These are phyloP conservation scores for Pseudoips prasinana DNA, from an alignment of 2,888 invertebrate species.

Conservation along the genomic window DNA sequence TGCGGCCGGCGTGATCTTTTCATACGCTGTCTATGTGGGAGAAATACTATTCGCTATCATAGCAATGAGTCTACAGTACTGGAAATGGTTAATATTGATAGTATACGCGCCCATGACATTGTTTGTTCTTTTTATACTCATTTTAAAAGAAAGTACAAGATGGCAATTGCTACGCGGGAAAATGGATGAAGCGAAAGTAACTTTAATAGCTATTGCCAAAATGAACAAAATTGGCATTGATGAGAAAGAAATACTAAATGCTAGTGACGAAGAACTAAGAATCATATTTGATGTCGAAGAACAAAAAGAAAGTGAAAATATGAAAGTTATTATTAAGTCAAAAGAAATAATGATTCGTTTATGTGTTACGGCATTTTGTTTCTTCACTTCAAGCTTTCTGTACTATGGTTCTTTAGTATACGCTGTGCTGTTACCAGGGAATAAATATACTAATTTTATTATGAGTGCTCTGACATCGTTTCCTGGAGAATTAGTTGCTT, in stretches of 20 bases:
- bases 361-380: slow-evolving; percentile 54
- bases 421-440: slow-evolving; percentile 58
- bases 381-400: slow-evolving; percentile 62
- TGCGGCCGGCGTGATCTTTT: slow-evolving; percentile 57
- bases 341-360: slow-evolving; percentile 60
- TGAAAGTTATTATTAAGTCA: slow-evolving; percentile 55
- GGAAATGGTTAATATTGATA: slow-evolving; percentile 56
- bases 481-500: slow-evolving; percentile 61
- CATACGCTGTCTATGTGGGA: slow-evolving; percentile 60
- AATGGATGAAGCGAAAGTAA: slow-evolving; percentile 50
- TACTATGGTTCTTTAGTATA: slow-evolving; percentile 62
- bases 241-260: slow-evolving; percentile 48
- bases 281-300: slow-evolving; percentile 49
- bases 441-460: slow-evolving; percentile 65
- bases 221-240: slow-evolving; percentile 51
- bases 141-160: slow-evolving; percentile 59
- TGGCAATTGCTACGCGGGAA: slow-evolving; percentile 63
- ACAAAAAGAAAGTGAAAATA: slow-evolving; percentile 52
- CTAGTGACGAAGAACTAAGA: slow-evolving; percentile 48
- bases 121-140: slow-evolving; percentile 44
- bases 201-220: slow-evolving; percentile 46
- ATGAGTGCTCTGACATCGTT: slow-evolving; percentile 56
- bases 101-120: slow-evolving; percentile 55
- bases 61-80: slow-evolving; percentile 57
- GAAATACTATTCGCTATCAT: slow-evolving; percentile 59